phyloP scores from a whole-genome alignment of 2,113 vertebrate species.

The Saccopteryx bilineata region DNA sequence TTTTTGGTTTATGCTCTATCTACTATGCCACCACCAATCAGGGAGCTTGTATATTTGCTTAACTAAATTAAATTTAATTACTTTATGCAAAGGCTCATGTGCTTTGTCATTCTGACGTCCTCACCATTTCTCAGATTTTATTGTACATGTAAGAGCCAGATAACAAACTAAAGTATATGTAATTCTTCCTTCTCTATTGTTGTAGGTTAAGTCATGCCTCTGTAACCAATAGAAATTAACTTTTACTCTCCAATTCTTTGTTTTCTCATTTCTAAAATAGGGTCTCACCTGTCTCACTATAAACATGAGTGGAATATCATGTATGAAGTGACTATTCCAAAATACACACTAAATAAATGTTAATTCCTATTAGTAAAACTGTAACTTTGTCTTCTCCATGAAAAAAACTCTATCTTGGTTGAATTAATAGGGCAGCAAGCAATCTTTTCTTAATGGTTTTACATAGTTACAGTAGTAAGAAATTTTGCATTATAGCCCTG shows the following conservation, averaged over 20 bases:
- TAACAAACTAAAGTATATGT: no score
- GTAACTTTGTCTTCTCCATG: not conserved
- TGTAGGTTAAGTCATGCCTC: no score
- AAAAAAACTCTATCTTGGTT: not conserved
- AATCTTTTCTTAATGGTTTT: not conserved
- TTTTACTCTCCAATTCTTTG: not conserved
- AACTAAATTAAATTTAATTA: not conserved
- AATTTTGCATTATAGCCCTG: not conserved
- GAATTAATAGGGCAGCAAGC: not conserved
- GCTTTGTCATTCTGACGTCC: not conserved
- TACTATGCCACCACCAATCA: no score
- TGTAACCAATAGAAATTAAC: not conserved
- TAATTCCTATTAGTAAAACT: constrained; percentile 21
- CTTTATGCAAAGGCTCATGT: not conserved
- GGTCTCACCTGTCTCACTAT: not conserved
- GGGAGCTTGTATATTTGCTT: not conserved
- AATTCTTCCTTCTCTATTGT: not conserved
- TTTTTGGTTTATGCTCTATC: no score
- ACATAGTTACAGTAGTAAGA: not conserved
- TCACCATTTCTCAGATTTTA: not conserved
- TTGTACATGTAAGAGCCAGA: not conserved
- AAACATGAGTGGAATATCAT: not conserved
- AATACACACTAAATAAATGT: not conserved
- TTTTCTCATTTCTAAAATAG: not conserved
- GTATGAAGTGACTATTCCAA: not conserved